Evolutionary conservation across 2,797 vertebrate species (phyloP), one percentile per base, ranked within the genome.

Genomic region (Hypotaenidia philippensis): DNA sequence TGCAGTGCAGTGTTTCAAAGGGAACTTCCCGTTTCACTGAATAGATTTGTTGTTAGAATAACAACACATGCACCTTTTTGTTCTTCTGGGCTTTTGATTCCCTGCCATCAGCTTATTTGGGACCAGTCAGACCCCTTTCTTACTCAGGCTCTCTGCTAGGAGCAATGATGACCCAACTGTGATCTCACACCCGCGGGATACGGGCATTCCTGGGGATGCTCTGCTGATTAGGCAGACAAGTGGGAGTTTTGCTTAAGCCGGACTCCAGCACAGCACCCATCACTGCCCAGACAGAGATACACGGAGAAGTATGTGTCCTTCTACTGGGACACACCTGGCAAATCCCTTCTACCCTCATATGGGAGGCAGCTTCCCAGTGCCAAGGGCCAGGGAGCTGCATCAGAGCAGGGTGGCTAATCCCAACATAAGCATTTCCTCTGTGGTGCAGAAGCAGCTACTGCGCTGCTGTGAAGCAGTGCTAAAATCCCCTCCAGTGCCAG

Each of bases 51-150:
- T 52, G 40, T 69, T 55, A 70, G 22, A 84, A 92, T 60, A 83
- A 76, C 40, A 60, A 63, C 52, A 74, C 17, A 14, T 0, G 10
- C 17, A 36, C 63, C 11, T 92, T 96, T 96, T 47, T 90, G 61
- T 83, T 89, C 60, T 94, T 96, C 13, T 15, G 40, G 78, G 77
- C 78, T 95, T 94, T 86, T 93, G 49, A 88, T 92, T 96, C 89
- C 72, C 79, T 94, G 88, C 85, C 63, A 94, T 77, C 90, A 77
- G 45, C 75, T 90, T 78, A 87, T 70, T 15, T 29, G 10, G 47
- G 40, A 66, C 44, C 56, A 63, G 38, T 14, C 3, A 70, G 44
- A 72, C 21, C n/a, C 22, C 25, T 45, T 11, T 72, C 47, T 36
- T 60, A 44, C 16, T 61, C 20, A 27, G 60, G 13, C 57, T 87